A percentile compares a stretch with the other conserved stretches of the same genome.
Evolutionary conservation across 2,888 invertebrate species (phyloP).

Genomic region (Sinohyriopsis cumingii): DNA sequence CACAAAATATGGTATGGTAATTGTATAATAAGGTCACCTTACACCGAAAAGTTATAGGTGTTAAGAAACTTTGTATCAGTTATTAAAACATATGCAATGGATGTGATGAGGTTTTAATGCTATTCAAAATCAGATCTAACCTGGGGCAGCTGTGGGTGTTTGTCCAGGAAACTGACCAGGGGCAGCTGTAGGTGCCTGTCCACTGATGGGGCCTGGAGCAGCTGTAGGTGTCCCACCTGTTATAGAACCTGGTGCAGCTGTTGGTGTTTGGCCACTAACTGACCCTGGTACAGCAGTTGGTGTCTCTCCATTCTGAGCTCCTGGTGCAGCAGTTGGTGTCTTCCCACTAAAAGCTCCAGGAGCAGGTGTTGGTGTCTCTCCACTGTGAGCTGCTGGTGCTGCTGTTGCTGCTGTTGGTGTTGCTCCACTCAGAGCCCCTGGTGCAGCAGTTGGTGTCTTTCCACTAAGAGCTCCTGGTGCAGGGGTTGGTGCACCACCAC

Average conservation of each 20-base stretch:
- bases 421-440: constrained; percentile 8
- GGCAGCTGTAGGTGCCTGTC: constrained; percentile 15
- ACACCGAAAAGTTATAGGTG: too few species aligned
- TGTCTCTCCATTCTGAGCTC: constrained; percentile 1
- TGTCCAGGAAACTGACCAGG: constrained; percentile 23
- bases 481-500: constrained; percentile 24
- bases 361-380: constrained; percentile 11
- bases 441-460: constrained; percentile 2
- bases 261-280: constrained; percentile 22
- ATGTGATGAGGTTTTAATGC: constrained; percentile 3
- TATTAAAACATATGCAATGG: too few species aligned
- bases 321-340: constrained; percentile 22
- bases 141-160: constrained; percentile 26
- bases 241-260: constrained; percentile 10
- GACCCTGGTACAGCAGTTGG: constrained; percentile 19
- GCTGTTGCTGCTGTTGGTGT: constrained; percentile 33
- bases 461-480: constrained; percentile 14
- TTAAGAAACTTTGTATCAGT: too few species aligned
- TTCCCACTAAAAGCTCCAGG: constrained; percentile 7
- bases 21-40: too few species aligned
- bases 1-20: too few species aligned
- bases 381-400: constrained; percentile 9
- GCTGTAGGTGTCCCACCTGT: constrained; percentile 22
- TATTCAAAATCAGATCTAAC: constrained; percentile 39
- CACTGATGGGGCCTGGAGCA: constrained; percentile 5